Evolutionary conservation across 2,888 invertebrate genomes (phyloP).

Genomic region (Netelia fuscicornis): DNA sequence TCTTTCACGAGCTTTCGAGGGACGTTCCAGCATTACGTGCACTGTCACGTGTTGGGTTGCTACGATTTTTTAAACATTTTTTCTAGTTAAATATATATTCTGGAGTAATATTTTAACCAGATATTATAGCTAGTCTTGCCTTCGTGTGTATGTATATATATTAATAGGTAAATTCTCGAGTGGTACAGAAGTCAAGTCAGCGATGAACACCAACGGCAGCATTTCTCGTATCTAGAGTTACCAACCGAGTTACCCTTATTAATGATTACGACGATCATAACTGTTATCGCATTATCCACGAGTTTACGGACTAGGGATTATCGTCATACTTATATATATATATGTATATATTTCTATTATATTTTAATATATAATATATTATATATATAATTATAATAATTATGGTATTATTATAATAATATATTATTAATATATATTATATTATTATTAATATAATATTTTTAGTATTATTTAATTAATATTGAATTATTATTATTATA

Average conservation of each 20-base stretch:
- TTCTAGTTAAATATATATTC: background rate
- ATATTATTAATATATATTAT: too few relatives aligned
- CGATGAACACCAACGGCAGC: conserved; percentile 45
- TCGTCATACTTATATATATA: conserved; percentile 41
- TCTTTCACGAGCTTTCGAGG: conserved; percentile 55
- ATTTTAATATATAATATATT: too few relatives aligned
- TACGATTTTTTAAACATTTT: conserved; percentile 14
- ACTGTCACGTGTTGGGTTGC: conserved; percentile 24
- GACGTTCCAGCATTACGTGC: conserved; percentile 43
- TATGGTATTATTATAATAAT: too few relatives aligned
- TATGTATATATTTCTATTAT: conserved; percentile 13
- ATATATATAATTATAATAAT: too few relatives aligned
- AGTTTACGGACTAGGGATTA: conserved; percentile 69
- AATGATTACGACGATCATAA: conserved; percentile 65
- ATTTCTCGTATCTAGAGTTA: conserved; percentile 58
- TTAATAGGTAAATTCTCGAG: conserved; percentile 26
- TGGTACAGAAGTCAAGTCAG: conserved; percentile 45
- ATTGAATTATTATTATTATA: too few relatives aligned
- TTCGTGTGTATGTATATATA: conserved; percentile 17
- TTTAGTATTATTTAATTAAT: too few relatives aligned
- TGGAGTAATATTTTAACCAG: conserved; percentile 51
- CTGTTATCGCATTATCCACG: conserved; percentile 70
- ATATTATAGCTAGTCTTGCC: conserved; percentile 34
- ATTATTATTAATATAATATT: too few relatives aligned
- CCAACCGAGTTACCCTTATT: conserved; percentile 56